Evolutionary conservation across 2,888 invertebrate species (phyloP), one percentile per base, ranked within the genome.

Genomic region (Limnephilus lunatus): DNA sequence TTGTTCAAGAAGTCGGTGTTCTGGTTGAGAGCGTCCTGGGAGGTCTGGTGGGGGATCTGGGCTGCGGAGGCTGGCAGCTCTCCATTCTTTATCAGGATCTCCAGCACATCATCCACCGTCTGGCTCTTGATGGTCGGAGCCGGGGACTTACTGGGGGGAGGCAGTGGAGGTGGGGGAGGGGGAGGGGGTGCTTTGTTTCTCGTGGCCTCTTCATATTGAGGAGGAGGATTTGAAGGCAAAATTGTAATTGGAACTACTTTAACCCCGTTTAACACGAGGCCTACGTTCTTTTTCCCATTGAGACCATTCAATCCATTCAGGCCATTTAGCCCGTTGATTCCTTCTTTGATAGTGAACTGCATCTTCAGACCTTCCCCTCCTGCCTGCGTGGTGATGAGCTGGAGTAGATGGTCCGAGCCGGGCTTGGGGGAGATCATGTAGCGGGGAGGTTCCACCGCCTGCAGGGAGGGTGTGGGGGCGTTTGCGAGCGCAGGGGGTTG

Each of bases 71-170:
- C 97, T 1, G 99, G 98, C 92, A 99, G 95, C 94, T 99, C 99
- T 19, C 99, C 99, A 95, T 98, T 98, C 94, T 99, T 98, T 85
- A 99, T 99, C 25, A 99, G 97, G 94, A 99, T 99, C 95, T 99
- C 99, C 91, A 99, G 96, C 0, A 99, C 99, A 95, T 99, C 99
- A 94, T 98, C 98, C 94, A 99, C 98, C 91, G 98, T 98, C 95
- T 98, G 98, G 94, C 98, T 98, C 94, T 97, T 97, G 48, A 96
- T 94, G 94, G 94, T 44, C 94, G 96, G 94, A 94, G 96, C 95
- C 94, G 95, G 85, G 95, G 94, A 92, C 95, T 95, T 7, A 95
- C 95, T 95, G n/a, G 95, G 93, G 5, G 95, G 94, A 3, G 95
- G 93, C 3, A 94, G 94, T 9, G 94, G 93, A 3, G 94, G 86